A percentile compares a stretch with the other conserved stretches of the same genome.
phyloP scores from a whole-genome alignment of 1,140 invertebrate species.

The Chionoecetes opilio region DNA sequence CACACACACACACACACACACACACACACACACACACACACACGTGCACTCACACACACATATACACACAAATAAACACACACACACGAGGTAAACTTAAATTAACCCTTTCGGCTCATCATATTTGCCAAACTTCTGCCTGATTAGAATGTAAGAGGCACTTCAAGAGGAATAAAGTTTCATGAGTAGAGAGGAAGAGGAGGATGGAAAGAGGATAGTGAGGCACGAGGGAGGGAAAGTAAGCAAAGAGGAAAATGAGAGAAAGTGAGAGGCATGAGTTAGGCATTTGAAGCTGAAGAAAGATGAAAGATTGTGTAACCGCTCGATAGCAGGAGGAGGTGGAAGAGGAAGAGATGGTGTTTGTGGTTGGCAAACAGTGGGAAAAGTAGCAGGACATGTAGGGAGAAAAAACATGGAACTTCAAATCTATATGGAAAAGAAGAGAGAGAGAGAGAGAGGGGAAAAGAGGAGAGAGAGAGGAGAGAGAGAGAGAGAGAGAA shows the following conservation, averaged over 20 bases:
- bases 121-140: neutral
- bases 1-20: too few species aligned
- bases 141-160: neutral
- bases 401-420: too few species aligned
- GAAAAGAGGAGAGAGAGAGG: too few species aligned
- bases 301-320: neutral
- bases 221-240: neutral
- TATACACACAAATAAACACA: neutral
- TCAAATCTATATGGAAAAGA: too few species aligned
- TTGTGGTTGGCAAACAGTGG: too few species aligned
- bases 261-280: neutral
- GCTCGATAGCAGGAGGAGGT: neutral
- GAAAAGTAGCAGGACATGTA: too few species aligned
- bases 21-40: neutral
- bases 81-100: neutral
- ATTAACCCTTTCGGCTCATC: neutral
- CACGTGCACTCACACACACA: too few species aligned
- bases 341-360: conserved; percentile 33
- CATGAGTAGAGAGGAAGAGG: neutral
- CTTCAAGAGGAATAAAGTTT: neutral
- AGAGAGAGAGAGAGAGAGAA: too few species aligned
- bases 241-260: neutral
- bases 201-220: neutral
- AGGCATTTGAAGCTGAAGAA: neutral
- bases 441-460: too few species aligned